These are phyloP conservation scores for Caenorhabditis macrosperma DNA, from an alignment of 2,888 invertebrate genomes.

Conservation along the genomic window DNA sequence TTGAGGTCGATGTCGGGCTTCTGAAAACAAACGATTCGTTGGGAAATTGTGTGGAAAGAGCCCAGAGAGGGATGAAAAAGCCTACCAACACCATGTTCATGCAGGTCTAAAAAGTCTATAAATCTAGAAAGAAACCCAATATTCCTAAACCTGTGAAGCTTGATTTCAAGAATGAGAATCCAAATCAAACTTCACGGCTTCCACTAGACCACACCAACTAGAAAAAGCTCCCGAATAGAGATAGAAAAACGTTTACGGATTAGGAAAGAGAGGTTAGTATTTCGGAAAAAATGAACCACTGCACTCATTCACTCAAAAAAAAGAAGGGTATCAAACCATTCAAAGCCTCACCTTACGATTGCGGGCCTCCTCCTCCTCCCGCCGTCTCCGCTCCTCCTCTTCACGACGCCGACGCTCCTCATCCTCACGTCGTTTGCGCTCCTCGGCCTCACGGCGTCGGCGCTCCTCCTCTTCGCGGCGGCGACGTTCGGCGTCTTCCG, in stretches of 20 bases:
- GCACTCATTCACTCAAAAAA: constrained; percentile 15
- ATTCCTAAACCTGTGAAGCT: too few species aligned
- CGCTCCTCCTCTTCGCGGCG: constrained; percentile 74
- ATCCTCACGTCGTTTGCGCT: constrained; percentile 57
- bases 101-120: background rate
- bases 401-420: constrained; percentile 61
- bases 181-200: too few species aligned
- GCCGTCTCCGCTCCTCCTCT: constrained; percentile 52
- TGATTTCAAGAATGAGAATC: too few species aligned
- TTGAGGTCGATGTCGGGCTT: constrained; percentile 56
- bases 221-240: background rate
- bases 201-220: background rate
- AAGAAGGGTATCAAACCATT: constrained; percentile 4
- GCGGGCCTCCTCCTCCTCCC: constrained; percentile 61
- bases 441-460: constrained; percentile 68
- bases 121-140: background rate
- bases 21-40: constrained; percentile 41
- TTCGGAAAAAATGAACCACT: constrained; percentile 25
- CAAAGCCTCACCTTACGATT: constrained; percentile 42
- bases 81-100: constrained; percentile 4
- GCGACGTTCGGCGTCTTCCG: constrained; percentile 78
- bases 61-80: background rate
- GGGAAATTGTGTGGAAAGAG: background rate
- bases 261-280: constrained; percentile 17
- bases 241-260: background rate